Evolutionary conservation across 1,140 invertebrate species (phyloP), one percentile per base, ranked within the genome.

Genomic region (Sycophila sp.): DNA sequence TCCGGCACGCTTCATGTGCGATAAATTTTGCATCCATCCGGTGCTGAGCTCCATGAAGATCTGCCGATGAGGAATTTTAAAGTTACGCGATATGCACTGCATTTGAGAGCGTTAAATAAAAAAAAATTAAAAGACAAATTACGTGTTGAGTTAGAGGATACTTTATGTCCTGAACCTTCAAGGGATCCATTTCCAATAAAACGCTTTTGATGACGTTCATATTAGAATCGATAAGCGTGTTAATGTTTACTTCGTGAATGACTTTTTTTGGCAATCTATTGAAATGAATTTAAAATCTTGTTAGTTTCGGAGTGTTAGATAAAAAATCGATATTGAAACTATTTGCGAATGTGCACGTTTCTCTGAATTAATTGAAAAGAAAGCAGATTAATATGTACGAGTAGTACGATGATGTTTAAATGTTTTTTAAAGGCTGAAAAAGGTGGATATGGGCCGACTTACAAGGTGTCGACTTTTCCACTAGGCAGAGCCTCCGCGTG

Each of bases 11-110:
- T 63, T 60, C 4, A 82, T 3, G 0, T 64, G 22, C 2, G 78
- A 74, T 2, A 80, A 15, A 15, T 80, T 68, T 65, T 77, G 75
- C 1, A 79, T 0, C 64, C 63, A 73, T 1, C 80, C 79, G 0
- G 68, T 58, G 8, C 15, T 8, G 2, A 70, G 22, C 28, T 56
- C 4, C 17, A 65, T 51, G 30, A 28, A 40, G 1, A 64, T 40
- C 59, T 70, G 19, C 4, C 38, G 28, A 49, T 59, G 38, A n/a
- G 26, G 51, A 59, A 49, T 6, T n/a, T n/a, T n/a, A n/a, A n/a
- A n/a, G n/a, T n/a, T n/a, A n/a, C n/a, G n/a, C n/a, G n/a, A n/a
- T n/a, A n/a, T n/a, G n/a, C n/a, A n/a, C n/a, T n/a, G n/a, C n/a
- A n/a, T n/a, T n/a, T n/a, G n/a, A n/a, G n/a, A n/a, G 15, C 26